phyloP scores from a whole-genome alignment of 2,797 vertebrate species.

The Myotis pilosus region DNA sequence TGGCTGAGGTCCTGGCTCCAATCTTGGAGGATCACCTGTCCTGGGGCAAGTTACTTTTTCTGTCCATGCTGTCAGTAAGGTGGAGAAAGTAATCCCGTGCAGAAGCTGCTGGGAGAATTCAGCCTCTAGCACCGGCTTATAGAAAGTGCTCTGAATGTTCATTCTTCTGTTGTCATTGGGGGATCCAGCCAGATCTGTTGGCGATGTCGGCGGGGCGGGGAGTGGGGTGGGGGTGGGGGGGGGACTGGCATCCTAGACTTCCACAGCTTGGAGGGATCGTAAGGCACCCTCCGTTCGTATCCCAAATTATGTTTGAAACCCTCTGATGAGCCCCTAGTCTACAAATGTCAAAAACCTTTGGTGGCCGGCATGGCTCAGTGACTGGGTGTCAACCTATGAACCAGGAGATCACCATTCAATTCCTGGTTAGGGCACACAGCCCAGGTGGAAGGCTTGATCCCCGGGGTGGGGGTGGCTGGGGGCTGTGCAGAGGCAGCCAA shows the following conservation, averaged over 20 bases:
- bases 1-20: background rate
- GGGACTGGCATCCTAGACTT: background rate
- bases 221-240: background rate
- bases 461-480: fast-evolving
- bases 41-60: background rate
- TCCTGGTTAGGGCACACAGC: too few species aligned
- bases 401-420: too few species aligned
- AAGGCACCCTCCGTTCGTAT: background rate
- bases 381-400: too few species aligned
- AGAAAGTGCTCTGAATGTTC: background rate
- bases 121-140: background rate
- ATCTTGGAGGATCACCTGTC: fast-evolving
- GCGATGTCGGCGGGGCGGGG: background rate
- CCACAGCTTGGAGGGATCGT: background rate
- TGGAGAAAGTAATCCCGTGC: background rate
- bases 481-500: too few species aligned
- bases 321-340: background rate
- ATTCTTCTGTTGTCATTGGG: background rate
- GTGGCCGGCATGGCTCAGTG: too few species aligned
- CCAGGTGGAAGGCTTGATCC: too few species aligned
- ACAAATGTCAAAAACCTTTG: background rate
- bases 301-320: background rate
- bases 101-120: background rate
- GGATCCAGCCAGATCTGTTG: background rate
- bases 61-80: background rate